Evolutionary conservation across 1,140 invertebrate genomes (phyloP), one percentile per base, ranked within the genome.

Genomic region (Zaprionus ghesquierei): DNA sequence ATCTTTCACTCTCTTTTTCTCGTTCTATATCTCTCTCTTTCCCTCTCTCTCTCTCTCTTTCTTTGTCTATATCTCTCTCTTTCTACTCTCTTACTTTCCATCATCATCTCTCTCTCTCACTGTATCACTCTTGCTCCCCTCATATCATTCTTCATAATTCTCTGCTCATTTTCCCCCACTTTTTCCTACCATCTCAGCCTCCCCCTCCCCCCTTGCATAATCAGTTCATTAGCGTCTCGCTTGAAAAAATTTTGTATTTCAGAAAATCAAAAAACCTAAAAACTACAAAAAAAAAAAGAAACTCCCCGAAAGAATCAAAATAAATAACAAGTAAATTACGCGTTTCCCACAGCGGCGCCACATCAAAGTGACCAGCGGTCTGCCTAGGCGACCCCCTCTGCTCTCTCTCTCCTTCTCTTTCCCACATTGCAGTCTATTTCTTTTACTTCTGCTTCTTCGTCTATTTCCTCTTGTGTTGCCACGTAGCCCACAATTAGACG

Each of bases 301-400:
- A 38, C 15, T 2, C 8, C n/a, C 31, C 25, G 44, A 51, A 58
- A 65, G 25, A 20, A 38, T 12, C 50, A 49, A 61, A 68, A 51
- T 33, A 72, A 70, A 53, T 71, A 53, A 29, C 44, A 77, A 89
- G 77, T 89, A 77, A 89, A 89, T 89, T 84, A 89, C 74, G 85
- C 84, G 74, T 75, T 89, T 78, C 80, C 84, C 84, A 78, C 70
- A 78, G 77, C 70, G 69, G 61, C 64, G 71, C 85, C 77, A 89
- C 85, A 89, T 89, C 85, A 89, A 89, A 89, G 85, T 89, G 86
- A 89, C 85, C 85, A 85, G 60, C 70, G 51, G 55, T 65, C 61
- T 68, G 44, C n/a, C 33, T 33, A 58, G 46, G 23, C 56, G 44
- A 18, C 15, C 13, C 29, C 35, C 10, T 13, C 25, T 10, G 9